Evolutionary conservation across 1,140 invertebrate species (phyloP).

Genomic region (Platyscapa corneri): DNA sequence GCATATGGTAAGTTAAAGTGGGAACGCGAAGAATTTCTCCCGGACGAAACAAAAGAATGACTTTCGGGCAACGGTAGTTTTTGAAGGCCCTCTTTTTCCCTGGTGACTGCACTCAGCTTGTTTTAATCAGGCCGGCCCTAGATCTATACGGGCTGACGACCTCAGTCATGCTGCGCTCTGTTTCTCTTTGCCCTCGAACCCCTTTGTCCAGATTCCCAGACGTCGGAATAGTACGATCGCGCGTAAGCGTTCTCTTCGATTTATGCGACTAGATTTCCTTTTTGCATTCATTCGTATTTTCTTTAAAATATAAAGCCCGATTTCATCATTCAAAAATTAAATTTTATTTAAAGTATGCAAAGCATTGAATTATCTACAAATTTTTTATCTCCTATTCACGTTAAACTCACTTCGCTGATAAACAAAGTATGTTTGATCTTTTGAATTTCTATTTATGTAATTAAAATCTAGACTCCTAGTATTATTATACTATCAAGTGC

Average conservation of each 20-base stretch:
- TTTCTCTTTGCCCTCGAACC: slow-evolving; percentile 47
- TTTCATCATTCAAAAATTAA: no score
- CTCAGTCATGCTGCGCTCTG: slow-evolving; percentile 19
- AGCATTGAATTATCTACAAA: no score
- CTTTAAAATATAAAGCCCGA: no score
- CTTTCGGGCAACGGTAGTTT: not conserved
- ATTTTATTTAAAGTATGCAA: no score
- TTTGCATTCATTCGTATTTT: not conserved
- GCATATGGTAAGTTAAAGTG: not conserved
- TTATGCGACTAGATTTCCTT: not conserved
- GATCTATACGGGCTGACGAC: slow-evolving; percentile 55
- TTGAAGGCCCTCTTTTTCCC: not conserved
- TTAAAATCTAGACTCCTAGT: no score
- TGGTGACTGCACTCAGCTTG: not conserved
- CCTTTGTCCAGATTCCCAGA: slow-evolving; percentile 61
- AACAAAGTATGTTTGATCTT: no score
- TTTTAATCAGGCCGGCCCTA: slow-evolving; percentile 12
- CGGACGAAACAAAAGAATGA: slow-evolving; percentile 10
- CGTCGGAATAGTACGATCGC: slow-evolving; percentile 50
- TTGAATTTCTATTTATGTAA: no score
- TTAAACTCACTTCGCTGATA: no score
- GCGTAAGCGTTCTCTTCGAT: not conserved
- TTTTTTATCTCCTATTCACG: no score
- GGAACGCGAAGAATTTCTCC: not conserved
- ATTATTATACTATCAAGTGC: no score